Conservation (phyloP, 2,797 vertebrate genomes). For the Lacerta viridis region DNA sequence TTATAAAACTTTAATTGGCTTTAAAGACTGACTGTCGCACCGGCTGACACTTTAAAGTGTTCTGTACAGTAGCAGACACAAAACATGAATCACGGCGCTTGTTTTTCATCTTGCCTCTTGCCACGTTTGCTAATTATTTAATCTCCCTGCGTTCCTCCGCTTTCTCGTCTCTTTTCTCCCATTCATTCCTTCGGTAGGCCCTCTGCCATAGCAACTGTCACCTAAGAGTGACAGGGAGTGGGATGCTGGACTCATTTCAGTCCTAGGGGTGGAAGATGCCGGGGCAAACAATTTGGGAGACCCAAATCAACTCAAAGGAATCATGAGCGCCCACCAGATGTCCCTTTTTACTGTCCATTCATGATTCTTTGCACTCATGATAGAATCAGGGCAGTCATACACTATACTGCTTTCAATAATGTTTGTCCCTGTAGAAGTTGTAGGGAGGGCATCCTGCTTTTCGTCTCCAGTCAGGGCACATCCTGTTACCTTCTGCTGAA, state of each 20-base stretch:
- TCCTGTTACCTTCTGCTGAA: too few relatives aligned
- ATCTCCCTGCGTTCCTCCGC: conserved; percentile 60
- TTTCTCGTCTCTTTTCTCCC: background rate
- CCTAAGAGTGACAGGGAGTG: background rate
- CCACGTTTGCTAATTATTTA: conserved; percentile 75
- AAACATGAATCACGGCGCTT: conserved; percentile 79
- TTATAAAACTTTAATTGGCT: conserved; percentile 76
- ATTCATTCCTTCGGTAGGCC: fast-evolving
- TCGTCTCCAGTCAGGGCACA: too few relatives aligned
- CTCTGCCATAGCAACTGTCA: background rate
- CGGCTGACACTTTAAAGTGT: conserved; percentile 76
- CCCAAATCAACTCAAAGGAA: background rate
- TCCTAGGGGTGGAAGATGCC: background rate
- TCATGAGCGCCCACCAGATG: too few relatives aligned
- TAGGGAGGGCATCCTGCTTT: too few relatives aligned
- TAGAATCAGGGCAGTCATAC: too few relatives aligned
- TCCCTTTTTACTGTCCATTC: too few relatives aligned
- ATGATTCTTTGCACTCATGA: too few relatives aligned
- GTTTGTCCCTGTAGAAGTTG: too few relatives aligned
- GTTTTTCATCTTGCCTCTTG: conserved; percentile 72
- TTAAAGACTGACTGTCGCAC: conserved; percentile 72
- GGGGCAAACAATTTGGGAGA: background rate
- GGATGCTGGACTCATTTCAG: background rate
- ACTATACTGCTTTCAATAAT: too few relatives aligned
- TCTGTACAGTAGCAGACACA: conserved; percentile 67